Evolutionary conservation across 2,797 vertebrate genomes (phyloP).

Genomic region (Okamejei kenojei): DNA sequence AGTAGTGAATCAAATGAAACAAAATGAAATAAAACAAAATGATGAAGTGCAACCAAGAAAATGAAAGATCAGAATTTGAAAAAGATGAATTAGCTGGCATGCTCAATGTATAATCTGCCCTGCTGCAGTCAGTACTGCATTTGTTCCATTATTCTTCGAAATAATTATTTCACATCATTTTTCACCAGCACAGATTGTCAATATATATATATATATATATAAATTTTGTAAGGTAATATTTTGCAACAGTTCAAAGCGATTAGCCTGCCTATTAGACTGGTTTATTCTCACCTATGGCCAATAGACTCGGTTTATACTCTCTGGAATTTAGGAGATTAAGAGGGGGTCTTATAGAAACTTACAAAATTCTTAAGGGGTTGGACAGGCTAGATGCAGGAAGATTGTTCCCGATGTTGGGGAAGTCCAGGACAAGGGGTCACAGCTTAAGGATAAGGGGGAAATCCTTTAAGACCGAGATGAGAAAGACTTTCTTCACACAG

Average conservation of each 20-base stretch:
- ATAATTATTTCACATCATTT: background rate
- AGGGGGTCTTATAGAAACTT: too few species aligned
- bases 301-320: too few species aligned
- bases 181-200: background rate
- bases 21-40: conserved; percentile 5
- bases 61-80: conserved; percentile 24
- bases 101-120: background rate
- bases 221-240: background rate
- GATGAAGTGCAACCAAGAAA: conserved; percentile 9
- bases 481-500: too few species aligned
- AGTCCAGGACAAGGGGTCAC: too few species aligned
- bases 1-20: conserved; percentile 17
- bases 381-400: too few species aligned
- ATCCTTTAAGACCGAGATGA: too few species aligned
- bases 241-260: background rate
- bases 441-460: too few species aligned
- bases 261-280: background rate
- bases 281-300: background rate
- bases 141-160: background rate
- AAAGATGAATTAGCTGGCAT: background rate
- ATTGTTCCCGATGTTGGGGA: too few species aligned
- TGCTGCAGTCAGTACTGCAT: background rate
- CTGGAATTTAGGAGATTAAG: too few species aligned
- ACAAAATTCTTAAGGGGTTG: too few species aligned
- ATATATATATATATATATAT: background rate